These are phyloP conservation scores for Rattus rattus DNA, from an alignment of 2,113 vertebrate species.

Conservation along the genomic window DNA sequence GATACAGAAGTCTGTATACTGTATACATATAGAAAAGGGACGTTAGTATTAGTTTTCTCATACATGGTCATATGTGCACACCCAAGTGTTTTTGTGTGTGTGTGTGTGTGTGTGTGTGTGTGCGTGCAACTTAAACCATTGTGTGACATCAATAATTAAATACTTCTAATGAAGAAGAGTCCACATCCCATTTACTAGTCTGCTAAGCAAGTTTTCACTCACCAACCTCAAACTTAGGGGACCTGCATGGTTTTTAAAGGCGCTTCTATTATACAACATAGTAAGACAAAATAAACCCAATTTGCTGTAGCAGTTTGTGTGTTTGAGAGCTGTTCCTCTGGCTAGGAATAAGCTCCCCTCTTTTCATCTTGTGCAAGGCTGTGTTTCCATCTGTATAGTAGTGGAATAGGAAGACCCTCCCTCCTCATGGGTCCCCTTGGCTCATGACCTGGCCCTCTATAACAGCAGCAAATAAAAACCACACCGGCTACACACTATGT, in stretches of 20 bases:
- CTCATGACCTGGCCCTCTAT: neutral
- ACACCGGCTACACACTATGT: neutral
- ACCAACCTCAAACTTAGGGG: constrained; percentile 17
- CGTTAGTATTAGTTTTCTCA: neutral
- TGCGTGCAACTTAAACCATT: neutral
- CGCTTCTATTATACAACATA: neutral
- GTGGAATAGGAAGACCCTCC: neutral
- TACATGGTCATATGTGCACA: neutral
- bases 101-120: neutral
- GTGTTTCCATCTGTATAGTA: neutral
- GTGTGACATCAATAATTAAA: constrained; percentile 17
- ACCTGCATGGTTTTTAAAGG: neutral
- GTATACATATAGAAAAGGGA: neutral
- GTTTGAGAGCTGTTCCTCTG: neutral
- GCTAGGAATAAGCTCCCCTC: neutral
- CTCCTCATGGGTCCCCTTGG: neutral
- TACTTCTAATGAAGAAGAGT: neutral
- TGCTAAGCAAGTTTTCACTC: neutral
- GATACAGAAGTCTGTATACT: neutral
- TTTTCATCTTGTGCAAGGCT: neutral
- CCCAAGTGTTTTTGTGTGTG: neutral
- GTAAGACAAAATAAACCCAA: neutral
- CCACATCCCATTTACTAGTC: constrained; percentile 2
- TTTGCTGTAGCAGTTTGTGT: neutral
- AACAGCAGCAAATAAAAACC: neutral